Base-by-base conservation (phyloP, 2,888 invertebrate genomes). In the Tenthredo distinguenda region DNA sequence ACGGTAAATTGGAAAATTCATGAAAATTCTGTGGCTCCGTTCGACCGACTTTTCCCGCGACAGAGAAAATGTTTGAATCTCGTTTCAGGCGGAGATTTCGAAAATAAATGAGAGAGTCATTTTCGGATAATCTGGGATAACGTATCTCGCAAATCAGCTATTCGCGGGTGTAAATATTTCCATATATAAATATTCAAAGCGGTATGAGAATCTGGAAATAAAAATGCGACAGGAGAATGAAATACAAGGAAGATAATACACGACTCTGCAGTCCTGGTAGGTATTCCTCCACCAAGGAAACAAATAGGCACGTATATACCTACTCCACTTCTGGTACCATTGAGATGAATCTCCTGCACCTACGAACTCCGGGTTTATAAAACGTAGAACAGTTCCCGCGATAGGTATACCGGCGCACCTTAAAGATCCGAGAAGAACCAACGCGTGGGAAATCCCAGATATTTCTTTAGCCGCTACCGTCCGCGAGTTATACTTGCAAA, bases 331-430 rank as follows among this genome's bases (percentile, higher is more conserved):
- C 68, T 68, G 68, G 26, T 34, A 68, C 31, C n/a, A 74, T n/a
- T n/a, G 15, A n/a, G 72, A 74, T 74, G 72, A 74, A 77, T 77
- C 55, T 18, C 18, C 47, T 77, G 43, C 34, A 77, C 77, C 31
- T 50, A 55, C 68, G 68, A 68, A 68, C 68, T 68, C 43, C 43
- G 43, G 40, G 10, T 74, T 74, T 31, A 55, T 77, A 55, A 77
- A 77, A 55, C 50, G 77, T 55, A 34, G 55, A 31, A 77, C 55
- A 55, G 77, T 55, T 77, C 77, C 77, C 77, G 77, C 77, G 50
- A 77, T 18, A 15, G 50, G 31, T 34, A 26, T 26, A 31, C 68
- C 10, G 74, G 74, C 74, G 74, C 74, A 74, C 74, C 74, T 74
- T 21, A n/a, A 40, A 10, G 2, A 74, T 43, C 40, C 43, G 26